Base-by-base conservation (phyloP, 2,113 vertebrate species). In the Rhodinocichla rosea region DNA sequence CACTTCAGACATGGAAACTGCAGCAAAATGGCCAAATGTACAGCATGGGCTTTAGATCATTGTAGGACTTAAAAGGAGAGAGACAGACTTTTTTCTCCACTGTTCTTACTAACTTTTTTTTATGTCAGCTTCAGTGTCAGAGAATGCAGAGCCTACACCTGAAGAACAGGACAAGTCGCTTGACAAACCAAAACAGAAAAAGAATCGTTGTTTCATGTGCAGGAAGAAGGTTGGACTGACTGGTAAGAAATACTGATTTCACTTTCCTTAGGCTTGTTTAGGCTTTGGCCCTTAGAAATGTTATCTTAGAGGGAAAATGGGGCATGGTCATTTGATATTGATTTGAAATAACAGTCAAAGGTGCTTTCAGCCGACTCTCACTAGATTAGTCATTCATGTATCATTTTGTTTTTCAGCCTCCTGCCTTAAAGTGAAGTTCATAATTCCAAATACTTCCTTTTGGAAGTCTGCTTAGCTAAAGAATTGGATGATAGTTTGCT, bases 191-290 rank as follows among this genome's bases (percentile, higher is more conserved):
- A 99, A 98, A 97, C 98, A 98, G 95, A 99, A 98, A 96, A 99
- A 98, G 97, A 99, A 98, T 91, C 99, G 99, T 93, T 99, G 99
- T 95, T 98, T 98, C 96, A 98, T 98, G 97, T 99, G 99, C 97
- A 98, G 98, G 83, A 99, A 99, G 97, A 99, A 99, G 97, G 98
- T 99, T 94, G 99, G 99, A 93, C 98, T 99, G 87, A 99, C 98
- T 63, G 99, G 99, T 99, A 97, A 97, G 98, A 83, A 70, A 67
- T 15, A 33, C 26, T 45, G 27, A 18, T 49, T 80, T 70, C 6
- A 28, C 19, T 74, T 62, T 73, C 53, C 56, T 59, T 71, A 56
- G 20, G 13, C 39, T 64, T 56, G 3, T 57, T 73, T 55, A 32
- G 40, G 63, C 55, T 88, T 81, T 84, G 37, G 57, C 33, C 27